Evolutionary conservation across 1,140 invertebrate genomes (phyloP), one percentile per base, ranked within the genome.

Genomic region (Drosophila grimshawi): DNA sequence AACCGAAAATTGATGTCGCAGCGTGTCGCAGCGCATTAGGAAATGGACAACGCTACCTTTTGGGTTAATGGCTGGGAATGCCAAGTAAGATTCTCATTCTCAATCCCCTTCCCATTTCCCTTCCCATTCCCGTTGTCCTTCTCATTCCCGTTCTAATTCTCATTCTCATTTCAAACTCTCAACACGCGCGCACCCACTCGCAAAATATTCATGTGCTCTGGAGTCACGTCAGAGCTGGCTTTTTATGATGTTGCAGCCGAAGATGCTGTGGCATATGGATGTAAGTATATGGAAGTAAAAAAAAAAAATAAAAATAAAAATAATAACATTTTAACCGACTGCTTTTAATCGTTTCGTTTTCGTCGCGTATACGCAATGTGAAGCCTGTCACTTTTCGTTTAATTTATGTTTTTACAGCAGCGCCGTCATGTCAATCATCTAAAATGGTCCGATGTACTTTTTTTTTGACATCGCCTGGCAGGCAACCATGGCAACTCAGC

Each of bases 1-100:
- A 86, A 76, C 82, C 82, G 70, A 79, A 86, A 86, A 86, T 86
- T 86, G 71, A 82, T 86, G 82, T 83, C 78, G 49, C 80, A 75
- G 52, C 57, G 7, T 66, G 69, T 69, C 76, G 65, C 76, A 78
- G 51, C 33, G 60, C 79, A 88, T 86, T 86, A 86, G 63, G 79
- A 80, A 86, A 86, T 86, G 76, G 82, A 70, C 74, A 73, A 60
- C 60, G 55, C 51, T 70, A 41, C 37, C 39, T 62, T 45, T 62
- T 62, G 35, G 56, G 43, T 43, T 61, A 32, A 41, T 67, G 32
- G 55, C 37, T 33, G 35, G 49, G 10, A 30, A 37, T 4, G 10
- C 35, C 35, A 72, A 52, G 53, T n/a, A 65, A 57, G 57, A 39
- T 60, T n/a, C 64, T 55, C 48, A 66, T 66, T 66, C 46, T 19